These are phyloP conservation scores for Lagorchestes hirsutus DNA, from an alignment of 2,797 vertebrate genomes.

Conservation along the genomic window DNA sequence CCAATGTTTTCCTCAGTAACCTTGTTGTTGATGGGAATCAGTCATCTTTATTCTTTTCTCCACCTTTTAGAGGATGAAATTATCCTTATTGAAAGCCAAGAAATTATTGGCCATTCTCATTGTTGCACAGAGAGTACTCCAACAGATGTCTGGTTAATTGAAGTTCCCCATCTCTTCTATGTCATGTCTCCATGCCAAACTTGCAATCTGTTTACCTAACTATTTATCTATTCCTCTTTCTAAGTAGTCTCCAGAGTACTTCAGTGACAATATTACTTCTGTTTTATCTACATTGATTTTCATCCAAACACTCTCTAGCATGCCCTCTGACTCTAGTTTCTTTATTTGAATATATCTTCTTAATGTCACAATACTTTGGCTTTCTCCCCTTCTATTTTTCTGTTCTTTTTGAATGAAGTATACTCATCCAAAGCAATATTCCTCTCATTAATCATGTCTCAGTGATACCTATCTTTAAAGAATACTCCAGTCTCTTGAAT, in stretches of 20 bases:
- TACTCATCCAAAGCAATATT: not conserved
- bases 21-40: not conserved
- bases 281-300: not conserved
- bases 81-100: not conserved
- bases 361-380: not conserved
- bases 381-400: not conserved
- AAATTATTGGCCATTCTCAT: not conserved
- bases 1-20: not conserved
- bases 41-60: not conserved
- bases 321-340: not conserved
- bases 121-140: not conserved
- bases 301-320: not conserved
- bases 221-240: not conserved
- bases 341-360: not conserved
- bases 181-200: not conserved
- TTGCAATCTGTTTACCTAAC: not conserved
- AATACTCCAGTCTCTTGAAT: not conserved
- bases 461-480: not conserved
- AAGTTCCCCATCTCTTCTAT: not conserved
- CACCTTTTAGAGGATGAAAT: not conserved
- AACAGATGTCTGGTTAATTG: conserved; percentile 5
- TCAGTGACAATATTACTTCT: not conserved
- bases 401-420: not conserved
- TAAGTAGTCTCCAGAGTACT: not conserved
- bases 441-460: not conserved